These are phyloP conservation scores for Buathra laborator DNA, from an alignment of 2,888 invertebrate genomes.

Conservation along the genomic window DNA sequence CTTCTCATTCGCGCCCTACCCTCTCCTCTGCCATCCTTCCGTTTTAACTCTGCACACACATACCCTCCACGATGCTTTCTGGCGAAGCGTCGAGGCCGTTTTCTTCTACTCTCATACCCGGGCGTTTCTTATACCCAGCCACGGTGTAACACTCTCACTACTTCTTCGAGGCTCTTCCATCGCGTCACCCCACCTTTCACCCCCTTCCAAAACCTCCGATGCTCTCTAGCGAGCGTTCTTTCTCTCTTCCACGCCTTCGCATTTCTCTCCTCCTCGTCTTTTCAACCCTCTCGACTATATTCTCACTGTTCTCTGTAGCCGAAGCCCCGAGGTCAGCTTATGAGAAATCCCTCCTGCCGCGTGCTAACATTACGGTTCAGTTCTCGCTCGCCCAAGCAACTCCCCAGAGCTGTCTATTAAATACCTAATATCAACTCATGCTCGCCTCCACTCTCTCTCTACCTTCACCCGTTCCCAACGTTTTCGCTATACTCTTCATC, in stretches of 20 bases:
- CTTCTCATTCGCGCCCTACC: slow-evolving; percentile 10
- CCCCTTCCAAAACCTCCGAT: slow-evolving; percentile 39
- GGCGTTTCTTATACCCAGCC: slow-evolving; percentile 9
- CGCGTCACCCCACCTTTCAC: slow-evolving; percentile 6
- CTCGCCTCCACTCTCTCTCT: slow-evolving; percentile 53
- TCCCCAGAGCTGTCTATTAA: slow-evolving; percentile 82
- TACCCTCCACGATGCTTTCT: slow-evolving; percentile 47
- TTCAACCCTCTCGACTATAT: slow-evolving; percentile 75
- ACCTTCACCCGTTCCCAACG: background rate
- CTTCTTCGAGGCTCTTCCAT: slow-evolving; percentile 28
- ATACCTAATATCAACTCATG: slow-evolving; percentile 82
- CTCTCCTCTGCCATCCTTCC: slow-evolving; percentile 44
- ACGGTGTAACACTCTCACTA: slow-evolving; percentile 3
- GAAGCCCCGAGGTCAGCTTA: slow-evolving; percentile 78
- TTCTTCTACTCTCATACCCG: slow-evolving; percentile 26
- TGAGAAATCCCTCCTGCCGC: slow-evolving; percentile 81
- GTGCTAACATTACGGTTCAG: slow-evolving; percentile 79
- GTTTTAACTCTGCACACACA: background rate
- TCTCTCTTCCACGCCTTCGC: slow-evolving; percentile 6
- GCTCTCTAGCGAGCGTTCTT: slow-evolving; percentile 21
- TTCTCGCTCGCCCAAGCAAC: slow-evolving; percentile 77
- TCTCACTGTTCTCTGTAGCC: slow-evolving; percentile 65
- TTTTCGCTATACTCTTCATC: slow-evolving; percentile 23
- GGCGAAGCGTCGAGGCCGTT: slow-evolving; percentile 44
- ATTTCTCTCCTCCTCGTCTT: slow-evolving; percentile 46